Conservation (phyloP, 2,797 vertebrate genomes). For the Trichosurus vulpecula region DNA sequence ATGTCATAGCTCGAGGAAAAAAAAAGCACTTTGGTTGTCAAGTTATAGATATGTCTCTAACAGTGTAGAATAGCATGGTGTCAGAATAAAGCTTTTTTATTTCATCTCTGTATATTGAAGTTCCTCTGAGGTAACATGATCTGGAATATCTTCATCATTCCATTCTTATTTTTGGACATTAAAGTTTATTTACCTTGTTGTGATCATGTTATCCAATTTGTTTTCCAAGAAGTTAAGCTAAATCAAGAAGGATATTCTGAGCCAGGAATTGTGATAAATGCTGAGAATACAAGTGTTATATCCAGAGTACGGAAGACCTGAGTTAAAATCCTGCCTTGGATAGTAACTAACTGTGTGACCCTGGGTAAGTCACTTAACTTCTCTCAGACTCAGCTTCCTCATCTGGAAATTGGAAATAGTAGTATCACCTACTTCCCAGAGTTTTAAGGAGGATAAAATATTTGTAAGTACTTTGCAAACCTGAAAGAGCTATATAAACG, state of each 20-base stretch:
- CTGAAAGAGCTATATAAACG: neutral
- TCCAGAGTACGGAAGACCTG: neutral
- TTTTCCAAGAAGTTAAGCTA: neutral
- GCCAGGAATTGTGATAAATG: neutral
- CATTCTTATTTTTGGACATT: conserved; percentile 6
- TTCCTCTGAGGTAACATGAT: neutral
- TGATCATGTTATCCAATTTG: neutral
- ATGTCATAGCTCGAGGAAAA: neutral
- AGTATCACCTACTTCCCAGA: neutral
- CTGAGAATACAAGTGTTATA: neutral
- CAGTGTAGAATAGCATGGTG: neutral
- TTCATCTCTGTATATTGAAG: conserved; percentile 13
- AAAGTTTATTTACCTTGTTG: conserved; percentile 8
- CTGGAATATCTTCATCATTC: conserved; percentile 27
- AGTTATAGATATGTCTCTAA: neutral
- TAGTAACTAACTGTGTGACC: neutral
- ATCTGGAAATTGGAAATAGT: neutral
- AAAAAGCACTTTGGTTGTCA: neutral
- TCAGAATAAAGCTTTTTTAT: neutral
- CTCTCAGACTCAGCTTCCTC: neutral
- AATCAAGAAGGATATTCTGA: neutral
- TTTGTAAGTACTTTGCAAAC: neutral
- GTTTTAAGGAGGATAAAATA: neutral
- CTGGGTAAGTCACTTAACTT: neutral
- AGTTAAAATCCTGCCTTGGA: neutral